These are phyloP conservation scores for Dicyrtomina minuta DNA, from an alignment of 2,888 invertebrate genomes.

Conservation along the genomic window DNA sequence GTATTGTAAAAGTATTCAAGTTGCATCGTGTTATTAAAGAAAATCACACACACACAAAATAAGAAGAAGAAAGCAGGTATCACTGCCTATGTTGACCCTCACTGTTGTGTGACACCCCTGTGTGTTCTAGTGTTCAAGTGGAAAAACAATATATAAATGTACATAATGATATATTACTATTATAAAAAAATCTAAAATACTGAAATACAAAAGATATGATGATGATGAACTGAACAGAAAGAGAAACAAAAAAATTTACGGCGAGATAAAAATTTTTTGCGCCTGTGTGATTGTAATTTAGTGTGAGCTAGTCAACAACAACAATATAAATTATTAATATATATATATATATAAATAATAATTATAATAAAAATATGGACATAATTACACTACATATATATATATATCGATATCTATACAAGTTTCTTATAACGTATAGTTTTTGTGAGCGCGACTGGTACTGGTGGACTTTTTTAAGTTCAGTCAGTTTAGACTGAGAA, in stretches of 20 bases:
- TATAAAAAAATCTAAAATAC: too few relatives aligned
- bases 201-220: not conserved
- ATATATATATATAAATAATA: too few relatives aligned
- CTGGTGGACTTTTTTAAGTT: conserved; percentile 20
- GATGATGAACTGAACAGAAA: not conserved
- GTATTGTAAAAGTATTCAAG: not conserved
- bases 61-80: conserved; percentile 32
- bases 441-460: conserved; percentile 1
- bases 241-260: not conserved
- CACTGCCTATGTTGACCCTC: conserved; percentile 33
- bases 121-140: conserved; percentile 30
- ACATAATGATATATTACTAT: too few relatives aligned
- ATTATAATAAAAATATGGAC: too few relatives aligned
- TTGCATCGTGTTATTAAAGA: not conserved
- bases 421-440: conserved; percentile 18
- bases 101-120: conserved; percentile 25
- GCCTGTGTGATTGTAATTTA: conserved; percentile 30
- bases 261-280: conserved; percentile 10
- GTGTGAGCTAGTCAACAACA: conserved; percentile 33
- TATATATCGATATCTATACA: conserved; percentile 10
- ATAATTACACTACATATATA: not conserved
- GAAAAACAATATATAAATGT: not conserved
- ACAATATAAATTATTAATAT: conserved; percentile 1
- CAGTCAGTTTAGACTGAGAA: conserved; percentile 27
- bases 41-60: not conserved